These are phyloP conservation scores for Xenops minutus DNA, from an alignment of 2,797 vertebrate species.

Conservation along the genomic window DNA sequence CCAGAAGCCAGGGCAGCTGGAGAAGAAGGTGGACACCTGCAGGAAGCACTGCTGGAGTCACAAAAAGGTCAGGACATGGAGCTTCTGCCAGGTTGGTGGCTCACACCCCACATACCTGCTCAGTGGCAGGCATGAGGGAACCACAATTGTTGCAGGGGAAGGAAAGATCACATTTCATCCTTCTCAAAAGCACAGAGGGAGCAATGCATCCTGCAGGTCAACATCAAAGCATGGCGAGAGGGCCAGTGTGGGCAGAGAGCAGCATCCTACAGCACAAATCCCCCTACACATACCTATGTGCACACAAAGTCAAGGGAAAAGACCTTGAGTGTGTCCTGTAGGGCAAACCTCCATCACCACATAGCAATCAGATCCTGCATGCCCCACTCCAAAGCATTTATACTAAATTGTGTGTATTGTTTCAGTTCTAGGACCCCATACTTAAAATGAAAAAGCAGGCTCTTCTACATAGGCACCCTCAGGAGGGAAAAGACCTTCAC, in stretches of 20 bases:
- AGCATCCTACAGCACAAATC: not conserved
- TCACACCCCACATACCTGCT: not conserved
- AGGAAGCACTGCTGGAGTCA: not conserved
- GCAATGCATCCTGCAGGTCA: not conserved
- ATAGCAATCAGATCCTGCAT: not conserved
- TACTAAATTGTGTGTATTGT: not conserved
- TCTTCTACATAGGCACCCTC: not conserved
- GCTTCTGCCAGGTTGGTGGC: not conserved
- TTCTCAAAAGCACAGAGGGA: not conserved
- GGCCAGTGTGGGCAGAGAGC: not conserved
- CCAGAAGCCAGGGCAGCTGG: not conserved
- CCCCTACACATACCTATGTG: rapidly evolving
- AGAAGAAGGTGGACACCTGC: not conserved
- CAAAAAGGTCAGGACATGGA: rapidly evolving
- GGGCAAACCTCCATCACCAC: not conserved
- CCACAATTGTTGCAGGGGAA: not conserved
- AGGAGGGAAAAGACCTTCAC: not conserved
- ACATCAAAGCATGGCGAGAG: not conserved
- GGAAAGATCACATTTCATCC: not conserved
- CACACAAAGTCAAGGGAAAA: not conserved
- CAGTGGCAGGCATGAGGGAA: rapidly evolving
- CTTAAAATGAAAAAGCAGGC: not conserved
- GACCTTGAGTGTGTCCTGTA: not conserved
- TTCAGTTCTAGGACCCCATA: not conserved
- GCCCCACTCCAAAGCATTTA: not conserved